These are phyloP conservation scores for Zygaena filipendulae DNA, from an alignment of 2,888 invertebrate species.

Conservation along the genomic window DNA sequence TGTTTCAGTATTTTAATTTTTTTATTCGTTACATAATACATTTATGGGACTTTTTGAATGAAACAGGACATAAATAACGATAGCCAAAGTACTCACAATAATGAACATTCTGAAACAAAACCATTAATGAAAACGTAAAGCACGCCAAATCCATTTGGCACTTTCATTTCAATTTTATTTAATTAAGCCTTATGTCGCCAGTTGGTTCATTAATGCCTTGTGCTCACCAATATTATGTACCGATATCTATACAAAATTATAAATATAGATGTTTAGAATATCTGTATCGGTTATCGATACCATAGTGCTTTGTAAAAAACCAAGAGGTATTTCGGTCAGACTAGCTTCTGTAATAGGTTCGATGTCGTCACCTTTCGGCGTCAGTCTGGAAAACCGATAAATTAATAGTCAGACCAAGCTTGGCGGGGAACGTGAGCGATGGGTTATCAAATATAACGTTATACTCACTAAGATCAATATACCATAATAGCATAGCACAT, in stretches of 20 bases:
- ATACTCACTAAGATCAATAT: too few species aligned
- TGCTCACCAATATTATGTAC: too few species aligned
- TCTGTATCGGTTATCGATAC: too few species aligned
- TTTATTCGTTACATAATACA: too few species aligned
- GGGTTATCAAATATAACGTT: not conserved
- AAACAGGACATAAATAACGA: constrained; percentile 59
- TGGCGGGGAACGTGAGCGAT: constrained; percentile 5
- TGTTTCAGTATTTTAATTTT: too few species aligned
- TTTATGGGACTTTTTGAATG: too few species aligned
- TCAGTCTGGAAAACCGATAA: constrained; percentile 30
- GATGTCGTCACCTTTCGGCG: constrained; percentile 48
- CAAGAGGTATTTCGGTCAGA: not conserved
- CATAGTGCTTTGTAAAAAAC: too few species aligned
- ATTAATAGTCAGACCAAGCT: constrained; percentile 38
- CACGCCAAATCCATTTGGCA: constrained; percentile 66
- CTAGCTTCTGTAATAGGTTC: not conserved
- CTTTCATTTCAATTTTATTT: constrained; percentile 68
- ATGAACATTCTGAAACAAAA: constrained; percentile 62
- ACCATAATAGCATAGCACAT: too few species aligned
- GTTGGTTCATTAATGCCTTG: constrained; percentile 30
- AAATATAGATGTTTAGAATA: too few species aligned
- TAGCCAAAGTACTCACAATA: constrained; percentile 52
- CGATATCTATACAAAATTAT: too few species aligned
- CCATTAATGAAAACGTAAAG: constrained; percentile 65
- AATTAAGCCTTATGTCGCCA: constrained; percentile 58